Percentiles rank a stretch among this genome's conserved stretches.
phyloP scores from a whole-genome alignment of 2,888 invertebrate genomes.

The Phrixothrix hirtus region DNA sequence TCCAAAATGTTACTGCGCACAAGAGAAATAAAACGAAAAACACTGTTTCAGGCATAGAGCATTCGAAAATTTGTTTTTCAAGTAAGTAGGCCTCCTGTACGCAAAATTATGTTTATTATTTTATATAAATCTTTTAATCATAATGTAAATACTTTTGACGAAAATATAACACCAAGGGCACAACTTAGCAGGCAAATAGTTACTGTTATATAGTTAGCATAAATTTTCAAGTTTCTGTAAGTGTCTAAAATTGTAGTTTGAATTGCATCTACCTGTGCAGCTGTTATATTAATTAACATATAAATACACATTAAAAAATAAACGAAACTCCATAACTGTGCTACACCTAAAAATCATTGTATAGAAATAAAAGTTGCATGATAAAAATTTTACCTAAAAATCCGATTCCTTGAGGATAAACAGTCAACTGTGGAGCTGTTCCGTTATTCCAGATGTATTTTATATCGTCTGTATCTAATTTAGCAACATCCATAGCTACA shows the following conservation, averaged over 20 bases:
- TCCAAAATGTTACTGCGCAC: constrained; percentile 31
- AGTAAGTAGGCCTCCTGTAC: constrained; percentile 7
- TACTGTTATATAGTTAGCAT: constrained; percentile 20
- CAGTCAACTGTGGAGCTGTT: constrained; percentile 5
- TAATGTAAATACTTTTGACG: constrained; percentile 19
- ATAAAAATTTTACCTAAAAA: constrained; percentile 26
- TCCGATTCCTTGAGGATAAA: constrained; percentile 22
- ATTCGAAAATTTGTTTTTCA: constrained; percentile 4
- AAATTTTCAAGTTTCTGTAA: constrained; percentile 9
- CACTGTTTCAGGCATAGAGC: constrained; percentile 6
- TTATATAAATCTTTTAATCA: not conserved
- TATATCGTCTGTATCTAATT: not conserved
- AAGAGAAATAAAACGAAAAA: constrained; percentile 24
- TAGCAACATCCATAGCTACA: constrained; percentile 3
- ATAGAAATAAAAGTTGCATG: not conserved
- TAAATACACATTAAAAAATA: constrained; percentile 20
- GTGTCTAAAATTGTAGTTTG: constrained; percentile 21
- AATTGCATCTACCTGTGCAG: constrained; percentile 14
- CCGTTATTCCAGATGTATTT: constrained; percentile 4
- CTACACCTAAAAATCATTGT: constrained; percentile 13
- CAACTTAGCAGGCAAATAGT: constrained; percentile 12
- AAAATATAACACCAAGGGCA: constrained; percentile 7
- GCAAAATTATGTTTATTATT: not conserved
- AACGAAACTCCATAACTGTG: constrained; percentile 26
- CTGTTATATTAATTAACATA: constrained; percentile 15